Evolutionary conservation across 23 tunicate species (phyloP), one percentile per base, ranked within the genome.

Genomic region (Styela plicata): DNA sequence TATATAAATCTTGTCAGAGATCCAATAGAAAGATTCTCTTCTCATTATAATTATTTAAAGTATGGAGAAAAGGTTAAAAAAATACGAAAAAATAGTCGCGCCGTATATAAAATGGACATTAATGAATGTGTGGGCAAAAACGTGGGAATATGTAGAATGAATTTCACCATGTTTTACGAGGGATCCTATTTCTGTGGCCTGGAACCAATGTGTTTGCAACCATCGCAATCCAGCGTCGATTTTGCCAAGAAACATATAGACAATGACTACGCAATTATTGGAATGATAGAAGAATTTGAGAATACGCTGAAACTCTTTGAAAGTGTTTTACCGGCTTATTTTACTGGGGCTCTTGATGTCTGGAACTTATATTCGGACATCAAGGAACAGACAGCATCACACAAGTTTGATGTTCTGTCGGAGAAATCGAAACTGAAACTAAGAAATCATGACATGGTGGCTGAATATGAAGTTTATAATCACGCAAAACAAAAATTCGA

Each of bases 231-330:
- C 2, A 30, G 71, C 7, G 57, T 74, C 22, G 64, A 70, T 20
- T 32, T 82, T 2, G 85, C 85, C 2, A 70, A 82, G 34, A 69
- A 28, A 28, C 34, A 34, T 17, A 82, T 82, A 29, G 63, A 69
- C 3, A 34, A 34, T 3, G 80, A 69, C 27, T 82, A 69, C 32
- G 75, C 26, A 20, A 10, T 61, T 35, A 44, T 83, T 31, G 87
- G 87, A 63, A 27, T 83, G 31, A 75, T 52, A 29, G 87, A 83
- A 75, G 69, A 83, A 33, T 83, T 83, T 31, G 82, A 83, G 13
- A 35, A 62, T 1, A 74, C 83, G 18, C 70, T 83, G 0, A 1
- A 33, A 33, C 25, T 83, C 19, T 52, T 83, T 22, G 87, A 83
- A 32, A 83, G 44, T 34, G 36, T 76, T 17, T 34, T 83, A 25